Evolutionary conservation across 1,140 invertebrate species (phyloP).

Genomic region (Mycetomoellerius zeteki): DNA sequence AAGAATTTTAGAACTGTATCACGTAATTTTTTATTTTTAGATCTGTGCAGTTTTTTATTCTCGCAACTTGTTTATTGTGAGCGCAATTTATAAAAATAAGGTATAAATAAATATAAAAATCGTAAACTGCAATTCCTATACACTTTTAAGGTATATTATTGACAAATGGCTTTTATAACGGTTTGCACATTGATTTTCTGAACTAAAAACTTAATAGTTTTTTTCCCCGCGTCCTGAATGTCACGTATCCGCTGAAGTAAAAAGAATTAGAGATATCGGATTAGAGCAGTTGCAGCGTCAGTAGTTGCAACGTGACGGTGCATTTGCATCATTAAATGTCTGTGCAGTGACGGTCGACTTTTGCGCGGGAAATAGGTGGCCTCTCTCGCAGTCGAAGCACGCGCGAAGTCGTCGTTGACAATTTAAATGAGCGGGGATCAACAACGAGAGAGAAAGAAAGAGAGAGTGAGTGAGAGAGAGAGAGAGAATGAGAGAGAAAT

Average conservation of each 20-base stretch:
- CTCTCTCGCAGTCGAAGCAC: constrained; percentile 39
- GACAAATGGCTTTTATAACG: neutral
- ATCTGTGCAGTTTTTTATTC: neutral
- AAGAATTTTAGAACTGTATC: neutral
- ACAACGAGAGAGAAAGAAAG: neutral
- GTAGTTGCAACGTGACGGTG: constrained; percentile 39
- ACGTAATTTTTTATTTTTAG: neutral
- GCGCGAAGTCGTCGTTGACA: constrained; percentile 52
- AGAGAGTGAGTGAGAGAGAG: neutral
- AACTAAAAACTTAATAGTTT: neutral
- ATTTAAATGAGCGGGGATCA: constrained; percentile 54
- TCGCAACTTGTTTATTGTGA: neutral
- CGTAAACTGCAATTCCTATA: neutral
- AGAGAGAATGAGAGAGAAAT: neutral
- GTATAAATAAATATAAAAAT: neutral
- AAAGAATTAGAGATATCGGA: constrained; percentile 45
- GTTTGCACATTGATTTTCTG: neutral
- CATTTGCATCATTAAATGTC: constrained; percentile 58
- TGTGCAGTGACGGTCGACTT: constrained; percentile 36
- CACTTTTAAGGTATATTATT: neutral
- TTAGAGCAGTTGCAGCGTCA: constrained; percentile 20
- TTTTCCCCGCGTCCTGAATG: neutral
- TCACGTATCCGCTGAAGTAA: constrained; percentile 32
- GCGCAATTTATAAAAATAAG: neutral
- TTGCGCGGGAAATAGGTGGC: constrained; percentile 34